These are phyloP conservation scores for Bombycilla garrulus DNA, from an alignment of 2,113 vertebrate genomes.

Conservation along the genomic window DNA sequence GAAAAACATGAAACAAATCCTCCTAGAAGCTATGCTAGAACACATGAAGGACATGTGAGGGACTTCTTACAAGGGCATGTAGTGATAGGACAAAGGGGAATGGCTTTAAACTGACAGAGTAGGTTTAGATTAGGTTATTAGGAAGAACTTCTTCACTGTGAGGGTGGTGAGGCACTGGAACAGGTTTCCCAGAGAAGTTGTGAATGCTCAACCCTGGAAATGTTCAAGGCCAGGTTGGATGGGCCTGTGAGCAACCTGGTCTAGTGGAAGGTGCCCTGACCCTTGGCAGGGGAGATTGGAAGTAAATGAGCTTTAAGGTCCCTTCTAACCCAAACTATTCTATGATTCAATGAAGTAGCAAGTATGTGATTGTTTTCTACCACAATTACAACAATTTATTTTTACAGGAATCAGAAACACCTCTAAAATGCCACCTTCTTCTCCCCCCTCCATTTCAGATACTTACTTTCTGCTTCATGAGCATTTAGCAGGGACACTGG, in stretches of 20 bases:
- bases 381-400: background rate
- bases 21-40: background rate
- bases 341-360: background rate
- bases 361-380: background rate
- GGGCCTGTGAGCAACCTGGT: background rate
- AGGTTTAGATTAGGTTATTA: background rate
- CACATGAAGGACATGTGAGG: background rate
- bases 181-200: background rate
- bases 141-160: background rate
- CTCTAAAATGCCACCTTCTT: background rate
- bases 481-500: conserved; percentile 94
- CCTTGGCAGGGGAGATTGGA: background rate
- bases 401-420: background rate
- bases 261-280: background rate
- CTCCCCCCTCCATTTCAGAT: background rate
- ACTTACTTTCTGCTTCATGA: conserved; percentile 94
- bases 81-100: background rate
- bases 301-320: background rate
- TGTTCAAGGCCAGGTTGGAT: background rate
- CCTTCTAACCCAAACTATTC: background rate
- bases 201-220: background rate
- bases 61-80: background rate
- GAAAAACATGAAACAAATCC: background rate
- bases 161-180: background rate
- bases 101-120: background rate